Percentiles rank a stretch among this genome's conserved stretches.
phyloP scores from a whole-genome alignment of 2,113 vertebrate species.

The Coracopsis vasa region DNA sequence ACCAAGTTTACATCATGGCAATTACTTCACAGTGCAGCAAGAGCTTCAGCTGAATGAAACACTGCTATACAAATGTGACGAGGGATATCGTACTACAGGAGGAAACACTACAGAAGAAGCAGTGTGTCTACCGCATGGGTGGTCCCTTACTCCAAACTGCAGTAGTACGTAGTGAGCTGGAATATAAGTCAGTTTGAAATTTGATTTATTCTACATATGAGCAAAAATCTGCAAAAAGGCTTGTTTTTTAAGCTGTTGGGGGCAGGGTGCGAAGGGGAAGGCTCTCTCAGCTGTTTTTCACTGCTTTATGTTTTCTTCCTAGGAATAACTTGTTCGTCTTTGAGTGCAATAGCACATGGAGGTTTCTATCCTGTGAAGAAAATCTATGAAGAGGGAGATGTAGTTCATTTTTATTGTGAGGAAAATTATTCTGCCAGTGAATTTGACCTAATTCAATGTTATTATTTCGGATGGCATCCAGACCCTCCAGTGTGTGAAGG shows the following conservation, averaged over 20 bases:
- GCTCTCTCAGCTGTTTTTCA: background rate
- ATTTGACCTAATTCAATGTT: conserved; percentile 79
- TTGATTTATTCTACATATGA: background rate
- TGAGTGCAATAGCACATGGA: conserved; percentile 68
- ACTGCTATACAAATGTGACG: conserved; percentile 42
- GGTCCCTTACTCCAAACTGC: conserved; percentile 68
- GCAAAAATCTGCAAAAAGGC: background rate
- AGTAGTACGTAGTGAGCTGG: conserved; percentile 61
- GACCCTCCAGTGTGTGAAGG: conserved; percentile 79
- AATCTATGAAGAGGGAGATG: conserved; percentile 77
- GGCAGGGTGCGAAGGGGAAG: background rate
- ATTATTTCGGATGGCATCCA: conserved; percentile 79
- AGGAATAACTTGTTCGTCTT: conserved; percentile 67
- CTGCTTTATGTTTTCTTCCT: background rate
- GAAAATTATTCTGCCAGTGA: conserved; percentile 72
- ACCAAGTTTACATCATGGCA: conserved; percentile 62
- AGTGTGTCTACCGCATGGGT: conserved; percentile 42
- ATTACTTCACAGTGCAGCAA: conserved; percentile 35
- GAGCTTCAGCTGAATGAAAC: conserved; percentile 31
- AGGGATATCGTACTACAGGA: conserved; percentile 31
- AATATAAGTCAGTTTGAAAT: background rate
- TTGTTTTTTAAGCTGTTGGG: background rate
- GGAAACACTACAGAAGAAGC: conserved; percentile 13
- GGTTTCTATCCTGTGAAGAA: conserved; percentile 71
- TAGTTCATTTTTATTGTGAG: conserved; percentile 78